These are phyloP conservation scores for Ceraclea dissimilis DNA, from an alignment of 2,888 invertebrate species.

Conservation along the genomic window DNA sequence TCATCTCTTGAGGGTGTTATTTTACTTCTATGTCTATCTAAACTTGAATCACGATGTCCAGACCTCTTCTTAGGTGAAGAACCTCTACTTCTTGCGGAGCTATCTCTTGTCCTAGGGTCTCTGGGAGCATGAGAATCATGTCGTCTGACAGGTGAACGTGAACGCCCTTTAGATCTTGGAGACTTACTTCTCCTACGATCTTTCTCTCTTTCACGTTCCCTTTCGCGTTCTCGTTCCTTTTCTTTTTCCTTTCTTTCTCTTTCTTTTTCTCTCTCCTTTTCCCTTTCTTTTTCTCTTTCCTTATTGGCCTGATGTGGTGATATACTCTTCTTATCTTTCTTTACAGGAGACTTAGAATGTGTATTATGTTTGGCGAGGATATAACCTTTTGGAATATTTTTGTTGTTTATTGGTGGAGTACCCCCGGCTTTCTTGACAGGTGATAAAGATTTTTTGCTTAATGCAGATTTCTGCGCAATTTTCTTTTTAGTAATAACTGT, in stretches of 20 bases:
- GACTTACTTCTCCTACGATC: constrained; percentile 49
- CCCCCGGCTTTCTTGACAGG: constrained; percentile 47
- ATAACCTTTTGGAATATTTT: constrained; percentile 37
- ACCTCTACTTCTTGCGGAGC: constrained; percentile 44
- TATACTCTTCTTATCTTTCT: constrained; percentile 40
- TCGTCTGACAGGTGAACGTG: constrained; percentile 39
- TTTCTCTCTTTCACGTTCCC: constrained; percentile 44
- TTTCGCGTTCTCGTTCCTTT: constrained; percentile 33
- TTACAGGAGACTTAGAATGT: constrained; percentile 40
- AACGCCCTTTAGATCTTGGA: constrained; percentile 40
- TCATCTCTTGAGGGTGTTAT: constrained; percentile 42
- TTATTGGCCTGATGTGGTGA: constrained; percentile 39
- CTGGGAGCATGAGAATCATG: constrained; percentile 39
- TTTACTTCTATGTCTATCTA: constrained; percentile 39
- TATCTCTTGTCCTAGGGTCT: constrained; percentile 42
- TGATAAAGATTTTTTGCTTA: constrained; percentile 42
- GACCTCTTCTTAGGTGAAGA: constrained; percentile 44
- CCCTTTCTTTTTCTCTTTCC: constrained; percentile 46
- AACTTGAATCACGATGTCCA: constrained; percentile 38
- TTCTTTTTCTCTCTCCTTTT: constrained; percentile 40
- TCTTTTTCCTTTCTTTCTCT: constrained; percentile 36
- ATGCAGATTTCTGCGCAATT: constrained; percentile 14
- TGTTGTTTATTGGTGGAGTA: constrained; percentile 45
- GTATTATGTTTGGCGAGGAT: constrained; percentile 34
- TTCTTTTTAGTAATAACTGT: constrained; percentile 28